Evolutionary conservation across 1,140 invertebrate genomes (phyloP).

Genomic region (Eurosta solidaginis): DNA sequence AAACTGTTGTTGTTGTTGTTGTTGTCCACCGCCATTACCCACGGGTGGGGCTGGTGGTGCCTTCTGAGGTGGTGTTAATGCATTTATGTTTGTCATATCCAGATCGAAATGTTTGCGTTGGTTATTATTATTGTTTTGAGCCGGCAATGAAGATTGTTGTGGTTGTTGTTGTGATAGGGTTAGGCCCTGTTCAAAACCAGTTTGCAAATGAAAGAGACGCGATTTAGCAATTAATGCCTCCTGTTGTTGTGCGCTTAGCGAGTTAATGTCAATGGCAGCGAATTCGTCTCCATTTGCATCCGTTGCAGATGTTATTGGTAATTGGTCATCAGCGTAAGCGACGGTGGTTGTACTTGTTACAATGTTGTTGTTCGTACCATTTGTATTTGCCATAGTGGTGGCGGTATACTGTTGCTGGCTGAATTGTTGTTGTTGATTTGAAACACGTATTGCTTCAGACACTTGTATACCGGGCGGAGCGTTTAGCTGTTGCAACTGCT

Average conservation of each 20-base stretch:
- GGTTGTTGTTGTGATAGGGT: constrained; percentile 4
- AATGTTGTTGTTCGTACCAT: constrained; percentile 27
- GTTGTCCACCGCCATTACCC: constrained; percentile 32
- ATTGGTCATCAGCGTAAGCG: constrained; percentile 44
- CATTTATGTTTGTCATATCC: constrained; percentile 56
- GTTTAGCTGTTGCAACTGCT: constrained; percentile 59
- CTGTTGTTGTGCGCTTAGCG: constrained; percentile 54
- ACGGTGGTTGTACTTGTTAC: constrained; percentile 28
- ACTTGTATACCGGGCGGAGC: constrained; percentile 62
- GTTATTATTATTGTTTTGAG: neutral
- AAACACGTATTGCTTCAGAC: constrained; percentile 63
- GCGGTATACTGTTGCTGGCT: constrained; percentile 53
- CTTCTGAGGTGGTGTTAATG: constrained; percentile 52
- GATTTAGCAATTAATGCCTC: constrained; percentile 57
- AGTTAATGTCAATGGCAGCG: constrained; percentile 53
- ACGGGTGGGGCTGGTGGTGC: constrained; percentile 53
- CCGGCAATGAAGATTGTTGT: constrained; percentile 10
- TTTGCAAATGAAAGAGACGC: constrained; percentile 54
- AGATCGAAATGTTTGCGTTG: constrained; percentile 54
- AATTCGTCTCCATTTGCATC: constrained; percentile 49
- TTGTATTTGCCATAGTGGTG: constrained; percentile 29
- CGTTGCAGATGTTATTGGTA: constrained; percentile 5
- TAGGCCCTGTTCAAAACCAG: constrained; percentile 53
- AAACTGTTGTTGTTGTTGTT: constrained; percentile 25
- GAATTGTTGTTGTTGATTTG: constrained; percentile 56